Conservation (phyloP, 2,888 invertebrate genomes). For the Clunio marinus region DNA sequence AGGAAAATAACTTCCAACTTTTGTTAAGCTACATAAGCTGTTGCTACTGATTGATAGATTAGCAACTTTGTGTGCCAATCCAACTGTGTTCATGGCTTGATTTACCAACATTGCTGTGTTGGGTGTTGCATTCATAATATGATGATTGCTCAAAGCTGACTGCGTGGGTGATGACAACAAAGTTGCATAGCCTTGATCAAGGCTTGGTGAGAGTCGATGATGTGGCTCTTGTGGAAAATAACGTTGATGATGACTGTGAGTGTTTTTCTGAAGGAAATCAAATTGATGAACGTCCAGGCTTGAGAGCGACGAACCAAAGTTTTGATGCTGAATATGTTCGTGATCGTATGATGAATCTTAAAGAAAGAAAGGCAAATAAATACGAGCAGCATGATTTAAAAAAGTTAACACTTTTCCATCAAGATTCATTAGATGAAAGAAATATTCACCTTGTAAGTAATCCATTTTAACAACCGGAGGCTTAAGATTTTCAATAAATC, state of each 20-base stretch:
- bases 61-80: conserved; percentile 26
- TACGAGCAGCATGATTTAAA: background rate
- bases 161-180: conserved; percentile 59
- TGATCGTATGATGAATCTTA: conserved; percentile 37
- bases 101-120: conserved; percentile 44
- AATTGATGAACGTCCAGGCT: conserved; percentile 34
- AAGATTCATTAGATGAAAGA: background rate
- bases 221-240: conserved; percentile 30
- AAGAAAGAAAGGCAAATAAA: background rate
- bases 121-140: conserved; percentile 49
- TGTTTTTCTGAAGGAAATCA: conserved; percentile 31
- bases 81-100: conserved; percentile 25
- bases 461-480: background rate
- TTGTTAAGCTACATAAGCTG: conserved; percentile 33
- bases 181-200: conserved; percentile 80
- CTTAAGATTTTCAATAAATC: conserved; percentile 5
- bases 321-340: conserved; percentile 35
- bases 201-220: conserved; percentile 59
- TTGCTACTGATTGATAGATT: conserved; percentile 33
- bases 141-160: conserved; percentile 48
- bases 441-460: conserved; percentile 10
- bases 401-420: conserved; percentile 6
- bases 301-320: conserved; percentile 29
- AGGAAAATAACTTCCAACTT: conserved; percentile 28
- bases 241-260: conserved; percentile 22